phyloP scores from a whole-genome alignment of 2,888 invertebrate genomes.

The Odontothrips loti region DNA sequence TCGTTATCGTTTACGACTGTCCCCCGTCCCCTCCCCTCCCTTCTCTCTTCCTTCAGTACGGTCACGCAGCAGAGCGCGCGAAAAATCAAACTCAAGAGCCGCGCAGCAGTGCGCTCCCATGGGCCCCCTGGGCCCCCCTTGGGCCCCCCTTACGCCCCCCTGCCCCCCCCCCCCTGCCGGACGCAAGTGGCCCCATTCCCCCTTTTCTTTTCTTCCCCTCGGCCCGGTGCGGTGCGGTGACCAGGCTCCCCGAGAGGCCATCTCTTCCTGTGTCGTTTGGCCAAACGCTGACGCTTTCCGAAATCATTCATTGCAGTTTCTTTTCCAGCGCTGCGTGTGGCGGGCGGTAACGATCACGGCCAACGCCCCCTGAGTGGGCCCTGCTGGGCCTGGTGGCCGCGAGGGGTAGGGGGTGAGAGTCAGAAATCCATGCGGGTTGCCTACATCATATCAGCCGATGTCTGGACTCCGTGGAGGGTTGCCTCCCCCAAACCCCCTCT shows the following conservation, averaged over 20 bases:
- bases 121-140: neutral
- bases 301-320: too few species aligned
- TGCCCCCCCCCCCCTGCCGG: neutral
- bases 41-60: neutral
- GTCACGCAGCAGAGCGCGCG: neutral
- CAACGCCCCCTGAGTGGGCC: too few species aligned
- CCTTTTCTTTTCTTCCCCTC: neutral
- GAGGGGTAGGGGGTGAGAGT: too few species aligned
- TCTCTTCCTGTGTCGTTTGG: neutral
- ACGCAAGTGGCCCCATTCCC: neutral
- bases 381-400: too few species aligned
- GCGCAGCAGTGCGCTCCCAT: neutral
- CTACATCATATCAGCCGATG: too few species aligned
- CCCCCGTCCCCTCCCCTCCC: neutral
- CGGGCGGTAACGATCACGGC: too few species aligned
- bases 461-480: too few species aligned
- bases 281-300: too few species aligned
- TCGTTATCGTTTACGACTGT: conserved; percentile 26
- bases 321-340: too few species aligned
- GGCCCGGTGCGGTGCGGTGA: neutral
- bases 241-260: neutral
- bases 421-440: too few species aligned
- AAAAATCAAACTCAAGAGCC: neutral
- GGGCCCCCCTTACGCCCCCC: neutral
- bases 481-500: too few species aligned